Conservation (phyloP, 35 echinoderm and acorn worm genomes). For the Antedon bifida region DNA sequence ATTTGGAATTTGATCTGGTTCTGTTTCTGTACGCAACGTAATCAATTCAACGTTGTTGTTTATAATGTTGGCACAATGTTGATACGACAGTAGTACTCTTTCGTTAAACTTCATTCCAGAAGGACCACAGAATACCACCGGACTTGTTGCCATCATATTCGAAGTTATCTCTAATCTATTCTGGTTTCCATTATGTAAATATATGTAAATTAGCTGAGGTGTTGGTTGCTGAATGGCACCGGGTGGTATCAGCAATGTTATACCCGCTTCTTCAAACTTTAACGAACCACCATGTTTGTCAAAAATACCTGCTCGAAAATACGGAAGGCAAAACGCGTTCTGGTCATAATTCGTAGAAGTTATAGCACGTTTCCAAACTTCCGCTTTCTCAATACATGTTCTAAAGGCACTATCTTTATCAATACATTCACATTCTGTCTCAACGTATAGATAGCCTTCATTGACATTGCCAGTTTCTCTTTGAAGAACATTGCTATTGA, state of each 20-base stretch:
- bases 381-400: background rate
- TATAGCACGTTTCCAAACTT: background rate
- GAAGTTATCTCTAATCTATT: background rate
- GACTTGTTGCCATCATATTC: background rate
- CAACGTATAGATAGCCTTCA: background rate
- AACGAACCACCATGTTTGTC: background rate
- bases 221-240: background rate
- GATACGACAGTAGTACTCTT: slow-evolving; percentile 3
- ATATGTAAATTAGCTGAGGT: slow-evolving; percentile 5
- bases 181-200: background rate
- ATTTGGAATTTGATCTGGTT: background rate
- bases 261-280: background rate
- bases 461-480: background rate
- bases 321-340: background rate
- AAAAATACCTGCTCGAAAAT: background rate
- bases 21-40: background rate
- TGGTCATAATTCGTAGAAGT: background rate
- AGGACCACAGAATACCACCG: background rate
- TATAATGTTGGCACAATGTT: slow-evolving; percentile 6
- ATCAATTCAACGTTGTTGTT: background rate
- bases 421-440: background rate
- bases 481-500: background rate
- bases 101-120: slow-evolving; percentile 5
- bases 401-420: background rate
- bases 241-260: slow-evolving; percentile 1